Conservation (phyloP, 2,888 invertebrate species). For the Tetropium fuscum region DNA sequence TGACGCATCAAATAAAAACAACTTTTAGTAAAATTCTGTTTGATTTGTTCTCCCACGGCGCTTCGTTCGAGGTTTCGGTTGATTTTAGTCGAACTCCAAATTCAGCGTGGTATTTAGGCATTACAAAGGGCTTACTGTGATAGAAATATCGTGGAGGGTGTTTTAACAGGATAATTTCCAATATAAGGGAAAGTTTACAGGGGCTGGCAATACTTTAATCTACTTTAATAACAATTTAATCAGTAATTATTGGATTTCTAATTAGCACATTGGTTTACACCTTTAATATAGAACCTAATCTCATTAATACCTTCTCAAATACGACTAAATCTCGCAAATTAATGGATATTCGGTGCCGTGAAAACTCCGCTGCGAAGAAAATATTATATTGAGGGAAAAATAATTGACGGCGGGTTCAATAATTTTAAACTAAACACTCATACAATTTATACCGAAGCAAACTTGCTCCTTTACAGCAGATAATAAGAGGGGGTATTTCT, state of each 20-base stretch:
- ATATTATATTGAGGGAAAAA: no score
- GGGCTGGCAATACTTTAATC: conserved; percentile 59
- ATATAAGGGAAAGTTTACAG: conserved; percentile 46
- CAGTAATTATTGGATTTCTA: conserved; percentile 62
- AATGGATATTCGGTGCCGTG: conserved; percentile 31
- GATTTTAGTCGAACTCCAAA: conserved; percentile 6
- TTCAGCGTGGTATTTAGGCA: conserved; percentile 23
- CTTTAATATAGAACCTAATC: conserved; percentile 45
- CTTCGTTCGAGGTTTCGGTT: no score
- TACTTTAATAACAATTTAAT: conserved; percentile 61
- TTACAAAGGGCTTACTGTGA: conserved; percentile 46
- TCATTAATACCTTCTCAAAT: conserved; percentile 38
- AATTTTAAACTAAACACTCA: no score
- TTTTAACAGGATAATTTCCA: conserved; percentile 51
- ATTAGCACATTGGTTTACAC: conserved; percentile 55
- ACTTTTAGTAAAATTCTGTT: no score
- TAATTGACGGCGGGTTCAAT: no score
- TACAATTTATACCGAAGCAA: no score
- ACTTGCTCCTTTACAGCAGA: conserved; percentile 4
- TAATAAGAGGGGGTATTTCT: conserved; percentile 21
- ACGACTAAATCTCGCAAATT: conserved; percentile 27
- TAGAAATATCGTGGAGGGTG: conserved; percentile 47
- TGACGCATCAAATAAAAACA: no score
- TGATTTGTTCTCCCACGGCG: no score
- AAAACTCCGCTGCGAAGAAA: no score